Evolutionary conservation across 2,113 vertebrate species (phyloP).

Genomic region (Lethenteron camtschaticum): DNA sequence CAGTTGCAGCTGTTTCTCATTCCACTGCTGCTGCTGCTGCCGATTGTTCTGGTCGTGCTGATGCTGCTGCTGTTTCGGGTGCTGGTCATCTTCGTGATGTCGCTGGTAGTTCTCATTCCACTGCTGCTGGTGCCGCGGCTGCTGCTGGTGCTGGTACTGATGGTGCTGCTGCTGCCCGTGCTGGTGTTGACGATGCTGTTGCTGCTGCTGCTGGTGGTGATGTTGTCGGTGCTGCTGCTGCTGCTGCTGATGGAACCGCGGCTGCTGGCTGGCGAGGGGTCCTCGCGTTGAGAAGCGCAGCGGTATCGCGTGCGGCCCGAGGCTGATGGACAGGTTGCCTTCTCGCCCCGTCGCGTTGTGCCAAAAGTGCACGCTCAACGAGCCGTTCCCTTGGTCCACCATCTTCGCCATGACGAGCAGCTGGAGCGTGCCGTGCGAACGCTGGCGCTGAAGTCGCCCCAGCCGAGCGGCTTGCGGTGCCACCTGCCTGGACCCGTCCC

Average conservation of each 20-base stretch:
- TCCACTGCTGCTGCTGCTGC: not conserved
- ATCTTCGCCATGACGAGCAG: too few species aligned
- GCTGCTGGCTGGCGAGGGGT: not conserved
- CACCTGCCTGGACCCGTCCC: not conserved
- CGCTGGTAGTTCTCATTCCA: not conserved
- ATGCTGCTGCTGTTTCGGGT: not conserved
- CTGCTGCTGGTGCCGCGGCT: not conserved
- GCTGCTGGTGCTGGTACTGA: not conserved
- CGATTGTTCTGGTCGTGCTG: not conserved
- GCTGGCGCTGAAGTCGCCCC: not conserved
- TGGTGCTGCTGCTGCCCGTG: not conserved
- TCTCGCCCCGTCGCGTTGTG: too few species aligned
- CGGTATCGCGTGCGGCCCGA: too few species aligned
- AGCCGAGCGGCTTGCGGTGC: not conserved
- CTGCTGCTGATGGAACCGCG: not conserved
- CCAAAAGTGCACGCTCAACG: too few species aligned
- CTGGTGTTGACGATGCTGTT: not conserved
- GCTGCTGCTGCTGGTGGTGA: not conserved
- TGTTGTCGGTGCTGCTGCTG: not conserved
- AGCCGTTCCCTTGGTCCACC: too few species aligned
- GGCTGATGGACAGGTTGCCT: too few species aligned
- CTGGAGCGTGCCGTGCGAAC: not conserved
- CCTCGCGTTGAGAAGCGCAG: too few species aligned
- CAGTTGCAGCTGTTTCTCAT: not conserved
- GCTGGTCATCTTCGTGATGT: not conserved